Evolutionary conservation across 2,888 invertebrate species (phyloP), one percentile per base, ranked within the genome.

Genomic region (Leucoptera coffeella): DNA sequence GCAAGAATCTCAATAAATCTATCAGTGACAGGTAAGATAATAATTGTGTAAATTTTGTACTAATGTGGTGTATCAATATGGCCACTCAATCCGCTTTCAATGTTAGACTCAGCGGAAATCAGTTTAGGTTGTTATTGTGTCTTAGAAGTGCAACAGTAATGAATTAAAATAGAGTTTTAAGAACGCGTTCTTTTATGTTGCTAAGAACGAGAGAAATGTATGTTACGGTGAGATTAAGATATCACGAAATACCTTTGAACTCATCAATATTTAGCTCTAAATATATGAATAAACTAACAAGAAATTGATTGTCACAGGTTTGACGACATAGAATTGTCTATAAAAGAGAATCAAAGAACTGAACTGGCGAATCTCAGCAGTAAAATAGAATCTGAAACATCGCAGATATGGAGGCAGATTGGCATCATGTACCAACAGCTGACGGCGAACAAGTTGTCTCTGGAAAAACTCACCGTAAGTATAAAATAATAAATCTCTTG

Each of bases 341-440:
- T 92, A 31, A 61, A 83, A 35, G 78, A 73, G 34, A 84, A 82
- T 42, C 88, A 90, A 41, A 77, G 78, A 20, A 77, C 77, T 2
- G 79, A 82, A 0, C 54, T 86, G 29, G 75, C 77, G 4, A 89
- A 89, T 52, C 56, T 90, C 26, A 88, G 83, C 26, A 59, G 75
- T 1, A 82, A 83, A 43, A 80, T 91, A 44, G 88, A 89, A 40
- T 69, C 78, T 9, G 88, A 88, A 47, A 82, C 90, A 49, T 79
- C 82, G 35, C 85, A 87, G 49, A 89, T 92, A 10, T 91, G 91
- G 91, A 71, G 89, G 12, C 91, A 90, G 53, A 90, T 92, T 38
- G 88, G 89, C 34, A 82, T 86, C 29, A 87, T 92, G 86, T 82
- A 86, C 50, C 80, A 82, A 41, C 87, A 90, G 48, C 79, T 92